Conservation (phyloP, 2,113 vertebrate species). For the Nymphicus hollandicus region DNA sequence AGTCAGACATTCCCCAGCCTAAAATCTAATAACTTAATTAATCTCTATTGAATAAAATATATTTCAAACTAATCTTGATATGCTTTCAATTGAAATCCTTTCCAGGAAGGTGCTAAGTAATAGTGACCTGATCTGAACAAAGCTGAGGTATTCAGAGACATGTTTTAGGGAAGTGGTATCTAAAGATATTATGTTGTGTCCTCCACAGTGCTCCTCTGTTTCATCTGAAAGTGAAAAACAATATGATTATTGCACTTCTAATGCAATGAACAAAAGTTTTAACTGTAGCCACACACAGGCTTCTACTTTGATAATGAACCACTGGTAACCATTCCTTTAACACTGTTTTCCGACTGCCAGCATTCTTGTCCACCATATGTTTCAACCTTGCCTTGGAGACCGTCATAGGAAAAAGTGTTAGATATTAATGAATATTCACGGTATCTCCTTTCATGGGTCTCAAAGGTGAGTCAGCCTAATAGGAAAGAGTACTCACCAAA, state of each 20-base stretch:
- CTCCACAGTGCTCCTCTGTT: neutral
- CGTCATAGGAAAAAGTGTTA: neutral
- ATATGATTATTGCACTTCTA: neutral
- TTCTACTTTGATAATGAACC: neutral
- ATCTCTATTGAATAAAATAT: neutral
- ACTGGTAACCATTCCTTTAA: neutral
- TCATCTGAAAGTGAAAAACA: neutral
- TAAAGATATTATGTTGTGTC: fast-evolving
- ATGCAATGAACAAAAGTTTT: neutral
- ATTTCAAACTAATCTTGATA: neutral
- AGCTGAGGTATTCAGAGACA: neutral
- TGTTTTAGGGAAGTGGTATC: neutral
- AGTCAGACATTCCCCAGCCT: neutral
- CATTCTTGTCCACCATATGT: neutral
- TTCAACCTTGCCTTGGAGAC: neutral
- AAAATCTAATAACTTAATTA: neutral
- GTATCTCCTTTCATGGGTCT: neutral
- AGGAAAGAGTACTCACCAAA: neutral
- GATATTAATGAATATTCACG: neutral
- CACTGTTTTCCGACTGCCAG: neutral
- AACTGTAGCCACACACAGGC: neutral
- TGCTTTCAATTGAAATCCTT: neutral
- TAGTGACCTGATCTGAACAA: neutral
- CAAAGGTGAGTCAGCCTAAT: neutral
- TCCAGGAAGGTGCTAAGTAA: neutral